phyloP scores from a whole-genome alignment of 1,140 invertebrate genomes.

The Eumaeus atala region DNA sequence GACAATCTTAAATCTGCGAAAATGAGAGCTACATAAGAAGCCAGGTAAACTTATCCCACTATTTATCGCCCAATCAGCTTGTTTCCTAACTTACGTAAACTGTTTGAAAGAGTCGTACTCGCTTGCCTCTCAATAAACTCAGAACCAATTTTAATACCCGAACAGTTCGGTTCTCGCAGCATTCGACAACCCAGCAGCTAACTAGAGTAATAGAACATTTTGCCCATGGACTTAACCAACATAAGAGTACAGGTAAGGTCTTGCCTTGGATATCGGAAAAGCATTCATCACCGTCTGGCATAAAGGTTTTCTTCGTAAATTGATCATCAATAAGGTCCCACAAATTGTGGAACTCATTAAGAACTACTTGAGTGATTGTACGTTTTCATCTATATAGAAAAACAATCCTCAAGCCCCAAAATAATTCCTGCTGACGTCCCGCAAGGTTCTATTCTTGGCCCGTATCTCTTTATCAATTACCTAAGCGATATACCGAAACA shows the following conservation, averaged over 20 bases:
- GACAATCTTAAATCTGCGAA: constrained; percentile 17
- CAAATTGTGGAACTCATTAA: neutral
- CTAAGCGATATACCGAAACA: too few species aligned
- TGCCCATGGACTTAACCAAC: constrained; percentile 16
- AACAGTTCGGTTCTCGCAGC: constrained; percentile 26
- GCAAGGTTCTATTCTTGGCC: too few species aligned
- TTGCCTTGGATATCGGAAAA: constrained; percentile 26
- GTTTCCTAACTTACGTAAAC: constrained; percentile 19
- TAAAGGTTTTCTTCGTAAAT: constrained; percentile 36
- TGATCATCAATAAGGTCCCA: constrained; percentile 14
- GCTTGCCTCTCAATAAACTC: neutral
- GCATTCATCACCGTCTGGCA: constrained; percentile 36
- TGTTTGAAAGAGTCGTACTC: constrained; percentile 20
- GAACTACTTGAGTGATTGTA: neutral
- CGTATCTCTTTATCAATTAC: too few species aligned
- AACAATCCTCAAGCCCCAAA: too few species aligned
- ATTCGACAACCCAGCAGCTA: constrained; percentile 24
- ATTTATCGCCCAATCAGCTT: constrained; percentile 23
- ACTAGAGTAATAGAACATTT: constrained; percentile 19
- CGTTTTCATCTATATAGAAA: neutral
- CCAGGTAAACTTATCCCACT: constrained; percentile 12
- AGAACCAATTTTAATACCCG: neutral
- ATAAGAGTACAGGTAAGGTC: constrained; percentile 23
- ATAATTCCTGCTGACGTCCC: neutral
- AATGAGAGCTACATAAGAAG: constrained; percentile 21